Evolutionary conservation across 30 jellyfish, hydroid and myxozoan genomes (phyloP), one percentile per base, ranked within the genome.

Genomic region (Cassiopea xamachana): DNA sequence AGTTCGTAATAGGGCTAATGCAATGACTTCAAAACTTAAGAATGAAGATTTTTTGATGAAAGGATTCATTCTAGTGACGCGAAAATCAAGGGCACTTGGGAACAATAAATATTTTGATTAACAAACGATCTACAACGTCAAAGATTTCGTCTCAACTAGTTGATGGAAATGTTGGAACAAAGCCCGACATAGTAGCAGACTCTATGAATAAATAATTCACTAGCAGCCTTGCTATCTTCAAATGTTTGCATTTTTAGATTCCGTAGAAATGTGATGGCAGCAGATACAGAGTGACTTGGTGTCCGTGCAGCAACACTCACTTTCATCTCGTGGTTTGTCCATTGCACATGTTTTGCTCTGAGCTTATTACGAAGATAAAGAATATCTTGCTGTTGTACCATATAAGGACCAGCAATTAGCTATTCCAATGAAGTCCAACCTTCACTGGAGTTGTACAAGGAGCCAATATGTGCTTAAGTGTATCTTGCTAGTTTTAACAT

Each of bases 341-440:
- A 81, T 67, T 60, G 0, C 48, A 70, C 48, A 71, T 84, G 86
- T 46, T 69, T 19, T 67, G 86, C 68, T 44, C 50, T 39, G 48
- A 55, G 60, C 83, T 81, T 81, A 48, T 81, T 81, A 6, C 87
- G 89, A 12, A 84, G 48, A 84, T 84, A 89, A 44, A 84, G 79
- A 16, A 84, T 48, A 84, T 46, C 87, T 70, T 86, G 15, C 69
- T 86, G 62, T 47, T 86, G 91, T 16, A 18, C 18, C 27, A 13
- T 46, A 50, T 68, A 51, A 10, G 7, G 64, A n/a, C 69, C 48
- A 15, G 46, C 89, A 7, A n/a, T 16, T n/a, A 84, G n/a, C 48
- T 43, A 84, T 19, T 44, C 39, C 92, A 90, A 84, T 49, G 75
- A 69, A 9, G 73, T 86, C 47, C 55, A 4, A 4, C 46, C 50